Conservation (phyloP, 2,113 vertebrate species). For the Phyllostomus discolor region DNA sequence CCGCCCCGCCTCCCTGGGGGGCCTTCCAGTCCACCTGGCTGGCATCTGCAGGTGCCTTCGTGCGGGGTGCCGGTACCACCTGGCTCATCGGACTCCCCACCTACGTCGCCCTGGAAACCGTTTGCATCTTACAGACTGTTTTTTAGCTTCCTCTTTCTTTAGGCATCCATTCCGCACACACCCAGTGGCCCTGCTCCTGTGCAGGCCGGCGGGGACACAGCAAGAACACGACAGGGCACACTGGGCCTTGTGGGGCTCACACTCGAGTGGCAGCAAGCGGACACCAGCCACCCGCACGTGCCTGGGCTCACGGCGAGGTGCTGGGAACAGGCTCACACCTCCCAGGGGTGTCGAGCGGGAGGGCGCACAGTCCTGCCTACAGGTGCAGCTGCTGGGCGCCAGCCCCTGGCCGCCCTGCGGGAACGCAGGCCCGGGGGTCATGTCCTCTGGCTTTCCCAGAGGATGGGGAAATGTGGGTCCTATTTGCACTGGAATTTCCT, state of each 20-base stretch:
- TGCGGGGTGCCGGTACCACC: accelerated
- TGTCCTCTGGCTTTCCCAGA: not conserved
- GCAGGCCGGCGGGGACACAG: not conserved
- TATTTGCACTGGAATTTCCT: not conserved
- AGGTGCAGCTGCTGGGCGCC: no score
- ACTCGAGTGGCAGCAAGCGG: not conserved
- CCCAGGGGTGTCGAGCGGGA: not conserved
- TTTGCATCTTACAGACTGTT: not conserved
- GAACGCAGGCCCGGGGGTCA: not conserved
- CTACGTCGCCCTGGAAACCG: not conserved
- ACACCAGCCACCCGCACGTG: not conserved
- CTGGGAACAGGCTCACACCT: not conserved
- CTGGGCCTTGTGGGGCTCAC: not conserved
- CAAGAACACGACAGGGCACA: not conserved
- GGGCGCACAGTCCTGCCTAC: accelerated
- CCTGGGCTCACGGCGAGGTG: not conserved
- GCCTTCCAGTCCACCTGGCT: not conserved
- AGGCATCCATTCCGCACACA: not conserved
- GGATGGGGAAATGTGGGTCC: not conserved
- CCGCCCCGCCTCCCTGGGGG: not conserved
- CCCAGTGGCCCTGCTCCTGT: no score
- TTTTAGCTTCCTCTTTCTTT: not conserved
- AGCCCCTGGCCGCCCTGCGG: not conserved
- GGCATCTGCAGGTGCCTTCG: not conserved
- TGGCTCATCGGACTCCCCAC: not conserved